Evolutionary conservation across 2,113 vertebrate genomes (phyloP), one percentile per base, ranked within the genome.

Genomic region (Bombycilla garrulus): DNA sequence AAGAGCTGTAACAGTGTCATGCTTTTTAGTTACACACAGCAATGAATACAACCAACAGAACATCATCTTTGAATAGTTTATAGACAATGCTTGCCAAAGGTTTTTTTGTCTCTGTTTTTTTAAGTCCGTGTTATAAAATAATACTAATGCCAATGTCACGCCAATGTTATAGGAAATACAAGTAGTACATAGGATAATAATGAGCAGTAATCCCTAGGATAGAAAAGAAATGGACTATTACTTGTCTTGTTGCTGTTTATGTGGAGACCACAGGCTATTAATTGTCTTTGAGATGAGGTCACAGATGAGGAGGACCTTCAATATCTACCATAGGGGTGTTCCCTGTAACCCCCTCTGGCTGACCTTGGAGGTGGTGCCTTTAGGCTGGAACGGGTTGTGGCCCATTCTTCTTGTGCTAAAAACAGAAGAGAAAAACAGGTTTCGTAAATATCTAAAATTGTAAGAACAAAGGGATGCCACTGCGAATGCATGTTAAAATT

Each of bases 301-400:
- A 98, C 96, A 96, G 98, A 96, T 98, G 97, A 98, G 97, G 95
- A 98, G 97, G 98, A 98, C 98, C 99, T 99, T 99, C 98, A 99
- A 98, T 99, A 99, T 99, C 99, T 99, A 99, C 99, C 99, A 98
- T 99, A 99, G 96, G 99, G 99, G 97, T 99, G 99, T 97, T 99
- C 99, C 98, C 99, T 99, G 99, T 99, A 99, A 97, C 98, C 98
- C 97, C 98, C 99, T 98, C 99, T 98, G 97, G 98, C 98, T 98
- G 99, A 98, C 98, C 99, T 99, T 96, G 98, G 97, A 65, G 98
- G 97, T 35, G 99, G 99, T 92, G 99, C 99, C 98, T 99, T 99
- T 97, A 99, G 98, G 96, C 98, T 98, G 93, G 98, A 98, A 95
- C 99, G 98, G 81, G 98, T 96, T 31, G 98, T 97, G 61, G 97